These are phyloP conservation scores for Xerus rutilus DNA, from an alignment of 2,797 vertebrate genomes.

Conservation along the genomic window DNA sequence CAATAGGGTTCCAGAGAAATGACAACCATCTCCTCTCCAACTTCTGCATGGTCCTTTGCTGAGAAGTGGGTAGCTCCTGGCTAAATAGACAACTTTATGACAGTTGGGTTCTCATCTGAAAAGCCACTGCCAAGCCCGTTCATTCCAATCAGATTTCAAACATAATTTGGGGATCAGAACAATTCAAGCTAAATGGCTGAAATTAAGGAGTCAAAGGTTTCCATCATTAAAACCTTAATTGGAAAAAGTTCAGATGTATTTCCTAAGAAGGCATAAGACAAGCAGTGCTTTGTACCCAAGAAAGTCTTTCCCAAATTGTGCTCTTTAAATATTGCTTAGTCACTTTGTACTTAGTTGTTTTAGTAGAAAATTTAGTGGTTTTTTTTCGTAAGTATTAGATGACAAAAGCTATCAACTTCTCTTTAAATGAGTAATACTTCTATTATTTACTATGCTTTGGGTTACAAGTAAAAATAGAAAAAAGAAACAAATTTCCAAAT, in stretches of 20 bases:
- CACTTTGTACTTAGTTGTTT: not conserved
- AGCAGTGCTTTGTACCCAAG: not conserved
- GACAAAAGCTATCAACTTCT: not conserved
- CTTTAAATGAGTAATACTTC: slow-evolving; percentile 1
- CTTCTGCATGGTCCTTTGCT: not conserved
- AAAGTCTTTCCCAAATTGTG: not conserved
- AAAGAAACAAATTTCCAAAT: not conserved
- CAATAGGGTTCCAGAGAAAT: not conserved
- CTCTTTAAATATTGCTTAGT: not conserved
- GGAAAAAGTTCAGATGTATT: not conserved
- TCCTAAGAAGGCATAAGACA: not conserved
- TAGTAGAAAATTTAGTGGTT: not conserved
- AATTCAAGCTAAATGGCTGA: not conserved
- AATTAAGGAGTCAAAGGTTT: not conserved
- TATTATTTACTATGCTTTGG: not conserved
- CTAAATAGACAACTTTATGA: not conserved
- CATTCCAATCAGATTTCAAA: not conserved
- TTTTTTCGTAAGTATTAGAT: not conserved
- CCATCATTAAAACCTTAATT: not conserved
- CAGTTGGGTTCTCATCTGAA: not conserved
- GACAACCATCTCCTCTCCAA: not conserved
- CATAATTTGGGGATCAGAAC: not conserved
- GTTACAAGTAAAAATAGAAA: slow-evolving; percentile 12
- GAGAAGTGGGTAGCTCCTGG: not conserved
- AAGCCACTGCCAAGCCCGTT: not conserved